These are phyloP conservation scores for Disparrhopalites patrizii DNA, from an alignment of 2,888 invertebrate species.

Conservation along the genomic window DNA sequence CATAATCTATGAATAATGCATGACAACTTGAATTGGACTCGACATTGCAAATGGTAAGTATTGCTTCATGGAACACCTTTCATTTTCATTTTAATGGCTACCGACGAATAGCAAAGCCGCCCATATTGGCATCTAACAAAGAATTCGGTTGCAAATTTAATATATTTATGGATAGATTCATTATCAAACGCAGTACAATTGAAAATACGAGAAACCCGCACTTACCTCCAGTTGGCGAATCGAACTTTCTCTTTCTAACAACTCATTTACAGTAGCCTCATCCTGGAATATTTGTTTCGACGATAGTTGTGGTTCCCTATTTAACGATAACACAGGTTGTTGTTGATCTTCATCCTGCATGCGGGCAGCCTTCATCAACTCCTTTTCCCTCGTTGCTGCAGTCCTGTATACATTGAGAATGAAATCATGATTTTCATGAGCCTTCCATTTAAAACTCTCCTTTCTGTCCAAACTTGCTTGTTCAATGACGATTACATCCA, in stretches of 20 bases:
- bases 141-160: too few relatives aligned
- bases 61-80: too few relatives aligned
- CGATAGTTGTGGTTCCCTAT: slow-evolving; percentile 13
- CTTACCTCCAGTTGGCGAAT: slow-evolving; percentile 83
- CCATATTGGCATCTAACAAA: too few relatives aligned
- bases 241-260: slow-evolving; percentile 63
- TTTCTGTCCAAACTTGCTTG: neutral
- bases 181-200: too few relatives aligned
- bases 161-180: too few relatives aligned
- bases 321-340: slow-evolving; percentile 11
- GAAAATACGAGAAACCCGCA: neutral
- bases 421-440: too few relatives aligned
- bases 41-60: too few relatives aligned
- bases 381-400: slow-evolving; percentile 86
- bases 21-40: too few relatives aligned
- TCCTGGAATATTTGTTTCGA: slow-evolving; percentile 25
- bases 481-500: neutral
- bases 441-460: neutral
- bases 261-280: slow-evolving; percentile 23
- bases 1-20: too few relatives aligned
- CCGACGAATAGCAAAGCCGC: too few relatives aligned
- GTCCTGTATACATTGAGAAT: slow-evolving; percentile 53
- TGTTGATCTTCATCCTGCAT: slow-evolving; percentile 17
- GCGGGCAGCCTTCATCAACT: slow-evolving; percentile 63
- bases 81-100: too few relatives aligned